A percentile compares a stretch with the other conserved stretches of the same genome.
Conservation (phyloP, 2,113 vertebrate genomes). For the Oreotragus oreotragus region DNA sequence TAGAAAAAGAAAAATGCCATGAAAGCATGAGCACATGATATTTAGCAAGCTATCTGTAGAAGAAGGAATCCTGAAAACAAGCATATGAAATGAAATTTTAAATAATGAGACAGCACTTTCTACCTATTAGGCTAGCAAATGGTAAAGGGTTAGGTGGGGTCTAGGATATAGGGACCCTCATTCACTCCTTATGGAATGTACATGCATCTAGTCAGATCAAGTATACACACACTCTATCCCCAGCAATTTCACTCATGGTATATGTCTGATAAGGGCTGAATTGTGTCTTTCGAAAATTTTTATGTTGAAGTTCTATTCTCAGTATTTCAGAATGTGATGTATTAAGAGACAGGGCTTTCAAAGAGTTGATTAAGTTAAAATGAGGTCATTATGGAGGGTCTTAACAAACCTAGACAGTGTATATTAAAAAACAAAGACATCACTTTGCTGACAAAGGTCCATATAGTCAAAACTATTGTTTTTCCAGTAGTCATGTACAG, state of each 20-base stretch:
- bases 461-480: not conserved
- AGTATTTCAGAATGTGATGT: not conserved
- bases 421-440: not conserved
- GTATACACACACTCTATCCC: fast-evolving
- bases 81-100: not conserved
- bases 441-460: not conserved
- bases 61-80: not conserved
- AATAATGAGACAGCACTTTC: not conserved
- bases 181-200: not conserved
- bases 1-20: not conserved
- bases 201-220: not conserved
- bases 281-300: not conserved
- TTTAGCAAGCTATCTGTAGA: not conserved
- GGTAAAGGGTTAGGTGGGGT: not conserved
- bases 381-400: not conserved
- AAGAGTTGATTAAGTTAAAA: not conserved
- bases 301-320: not conserved
- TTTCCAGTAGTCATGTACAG: not conserved
- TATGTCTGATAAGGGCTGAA: not conserved
- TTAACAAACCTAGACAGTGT: not conserved
- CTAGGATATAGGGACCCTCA: not conserved
- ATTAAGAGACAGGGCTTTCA: not conserved
- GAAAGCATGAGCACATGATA: not conserved
- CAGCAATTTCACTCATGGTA: not conserved
- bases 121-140: not conserved